A percentile compares a stretch with the other conserved stretches of the same genome.
Evolutionary conservation across 2,113 vertebrate species (phyloP).

Genomic region (Coptodon rendalli): DNA sequence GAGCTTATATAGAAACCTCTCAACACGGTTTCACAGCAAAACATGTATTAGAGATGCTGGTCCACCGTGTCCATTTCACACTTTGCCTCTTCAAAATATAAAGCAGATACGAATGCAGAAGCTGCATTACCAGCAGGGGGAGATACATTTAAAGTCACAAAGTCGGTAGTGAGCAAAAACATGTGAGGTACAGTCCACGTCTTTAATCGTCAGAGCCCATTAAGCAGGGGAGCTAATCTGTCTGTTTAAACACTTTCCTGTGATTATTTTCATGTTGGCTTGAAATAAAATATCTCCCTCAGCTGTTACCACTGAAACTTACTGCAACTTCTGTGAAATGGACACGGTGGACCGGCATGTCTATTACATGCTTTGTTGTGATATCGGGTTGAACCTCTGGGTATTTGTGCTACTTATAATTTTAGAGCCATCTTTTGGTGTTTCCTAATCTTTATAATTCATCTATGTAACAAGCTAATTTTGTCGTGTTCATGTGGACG

Average conservation of each 20-base stretch:
- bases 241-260: accelerated
- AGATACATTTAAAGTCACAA: neutral
- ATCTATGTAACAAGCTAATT: neutral
- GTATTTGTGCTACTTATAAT: neutral
- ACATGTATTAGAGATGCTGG: neutral
- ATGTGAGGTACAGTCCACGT: accelerated
- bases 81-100: neutral
- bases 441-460: neutral
- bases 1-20: neutral
- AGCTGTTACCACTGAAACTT: neutral
- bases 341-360: neutral
- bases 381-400: neutral
- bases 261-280: neutral
- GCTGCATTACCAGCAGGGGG: neutral
- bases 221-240: accelerated
- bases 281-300: neutral
- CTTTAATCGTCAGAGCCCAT: neutral
- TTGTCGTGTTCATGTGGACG: neutral
- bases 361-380: neutral
- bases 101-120: neutral
- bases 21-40: neutral
- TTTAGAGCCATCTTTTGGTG: neutral
- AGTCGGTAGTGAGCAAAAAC: neutral
- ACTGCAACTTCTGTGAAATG: neutral
- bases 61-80: neutral